These are phyloP conservation scores for Campoletis sonorensis DNA, from an alignment of 1,140 invertebrate genomes.

Conservation along the genomic window DNA sequence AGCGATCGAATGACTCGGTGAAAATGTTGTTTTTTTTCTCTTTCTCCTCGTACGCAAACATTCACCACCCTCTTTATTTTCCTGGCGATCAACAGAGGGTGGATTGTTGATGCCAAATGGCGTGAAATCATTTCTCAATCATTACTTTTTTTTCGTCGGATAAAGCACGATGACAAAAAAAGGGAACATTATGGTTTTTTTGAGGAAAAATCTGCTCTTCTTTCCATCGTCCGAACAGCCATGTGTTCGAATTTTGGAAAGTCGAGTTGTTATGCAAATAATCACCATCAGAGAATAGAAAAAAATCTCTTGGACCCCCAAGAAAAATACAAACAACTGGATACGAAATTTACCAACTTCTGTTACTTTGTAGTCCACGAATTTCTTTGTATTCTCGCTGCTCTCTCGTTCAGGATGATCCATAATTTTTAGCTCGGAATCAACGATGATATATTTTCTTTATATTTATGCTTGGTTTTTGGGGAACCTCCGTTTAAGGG, in stretches of 20 bases:
- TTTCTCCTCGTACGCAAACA: not conserved
- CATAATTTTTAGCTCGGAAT: not conserved
- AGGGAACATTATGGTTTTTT: constrained; percentile 1
- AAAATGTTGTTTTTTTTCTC: not conserved
- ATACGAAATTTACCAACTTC: too few relatives aligned
- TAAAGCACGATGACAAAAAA: not conserved
- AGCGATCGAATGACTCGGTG: not conserved
- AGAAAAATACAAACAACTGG: not conserved
- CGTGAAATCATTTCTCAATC: constrained; percentile 29
- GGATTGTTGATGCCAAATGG: constrained; percentile 30
- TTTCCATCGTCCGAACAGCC: not conserved
- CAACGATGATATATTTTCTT: not conserved
- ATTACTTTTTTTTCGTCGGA: not conserved
- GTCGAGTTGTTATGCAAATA: constrained; percentile 8
- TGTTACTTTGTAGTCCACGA: not conserved
- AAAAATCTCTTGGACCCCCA: not conserved
- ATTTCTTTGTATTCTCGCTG: not conserved
- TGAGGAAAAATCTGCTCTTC: not conserved
- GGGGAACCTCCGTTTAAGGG: too few relatives aligned
- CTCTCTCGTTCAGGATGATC: not conserved
- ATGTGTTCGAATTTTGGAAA: not conserved
- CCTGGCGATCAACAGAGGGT: constrained; percentile 7
- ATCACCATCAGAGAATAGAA: not conserved
- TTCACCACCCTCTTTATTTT: not conserved
- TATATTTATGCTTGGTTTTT: too few relatives aligned